phyloP scores from a whole-genome alignment of 1,140 invertebrate genomes.

The Acromyrmex charruanus region DNA sequence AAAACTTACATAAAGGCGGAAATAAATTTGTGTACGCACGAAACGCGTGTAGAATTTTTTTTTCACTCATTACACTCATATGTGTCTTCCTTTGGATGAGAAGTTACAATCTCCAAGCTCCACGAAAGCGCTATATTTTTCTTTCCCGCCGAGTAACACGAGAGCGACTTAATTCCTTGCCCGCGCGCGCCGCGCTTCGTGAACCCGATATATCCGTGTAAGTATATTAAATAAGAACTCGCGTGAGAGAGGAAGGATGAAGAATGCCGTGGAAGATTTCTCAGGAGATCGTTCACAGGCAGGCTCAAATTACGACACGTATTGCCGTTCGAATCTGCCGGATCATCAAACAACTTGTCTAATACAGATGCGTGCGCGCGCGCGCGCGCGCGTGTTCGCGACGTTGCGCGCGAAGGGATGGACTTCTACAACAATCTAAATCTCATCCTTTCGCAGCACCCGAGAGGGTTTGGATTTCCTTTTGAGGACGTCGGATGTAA shows the following conservation, averaged over 20 bases:
- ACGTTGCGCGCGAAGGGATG: constrained; percentile 3
- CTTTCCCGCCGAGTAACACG: not conserved
- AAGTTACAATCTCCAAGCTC: not conserved
- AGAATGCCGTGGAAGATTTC: constrained; percentile 29
- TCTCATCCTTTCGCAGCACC: constrained; percentile 65
- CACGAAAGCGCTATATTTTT: not conserved
- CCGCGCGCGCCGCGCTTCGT: not conserved
- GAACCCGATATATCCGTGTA: not conserved
- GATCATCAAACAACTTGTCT: constrained; percentile 78
- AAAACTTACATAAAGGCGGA: not conserved
- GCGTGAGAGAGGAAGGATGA: not conserved
- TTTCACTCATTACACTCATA: not conserved
- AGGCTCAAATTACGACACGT: constrained; percentile 66
- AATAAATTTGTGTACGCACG: not conserved
- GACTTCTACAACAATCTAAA: constrained; percentile 77
- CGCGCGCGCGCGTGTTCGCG: too few species aligned
- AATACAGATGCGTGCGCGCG: constrained; percentile 57
- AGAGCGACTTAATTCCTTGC: not conserved
- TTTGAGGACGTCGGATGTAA: constrained; percentile 34
- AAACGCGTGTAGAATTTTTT: not conserved
- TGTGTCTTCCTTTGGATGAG: not conserved
- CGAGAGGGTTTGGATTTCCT: constrained; percentile 67
- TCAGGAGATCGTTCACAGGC: constrained; percentile 30
- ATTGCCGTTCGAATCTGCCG: constrained; percentile 71
- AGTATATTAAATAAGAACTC: constrained; percentile 49